Conservation (phyloP, 2,113 vertebrate species). For the Lepus europaeus region DNA sequence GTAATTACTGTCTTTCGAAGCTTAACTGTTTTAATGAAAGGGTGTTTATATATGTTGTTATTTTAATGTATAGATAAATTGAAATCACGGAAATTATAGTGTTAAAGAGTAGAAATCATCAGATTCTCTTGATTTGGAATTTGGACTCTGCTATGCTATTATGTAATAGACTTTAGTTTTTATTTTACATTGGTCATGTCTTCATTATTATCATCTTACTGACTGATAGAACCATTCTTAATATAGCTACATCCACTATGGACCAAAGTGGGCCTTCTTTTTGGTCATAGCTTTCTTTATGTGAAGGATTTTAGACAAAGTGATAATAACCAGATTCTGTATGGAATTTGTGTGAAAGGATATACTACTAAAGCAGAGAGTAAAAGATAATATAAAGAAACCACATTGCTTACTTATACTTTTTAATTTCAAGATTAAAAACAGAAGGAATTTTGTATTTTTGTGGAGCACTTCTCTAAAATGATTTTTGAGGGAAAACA, state of each 20-base stretch:
- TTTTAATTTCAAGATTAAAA: constrained; percentile 40
- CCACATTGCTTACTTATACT: background rate
- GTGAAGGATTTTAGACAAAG: constrained; percentile 43
- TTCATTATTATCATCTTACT: constrained; percentile 45
- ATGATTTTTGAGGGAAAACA: background rate
- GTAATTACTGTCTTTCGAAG: constrained; percentile 15
- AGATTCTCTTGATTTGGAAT: no score
- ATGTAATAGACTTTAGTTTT: no score
- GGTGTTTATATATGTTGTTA: background rate
- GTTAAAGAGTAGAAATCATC: no score
- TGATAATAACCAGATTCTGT: constrained; percentile 1
- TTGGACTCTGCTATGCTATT: no score
- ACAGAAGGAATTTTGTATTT: constrained; percentile 17
- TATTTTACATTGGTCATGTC: no score
- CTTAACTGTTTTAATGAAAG: constrained; percentile 8
- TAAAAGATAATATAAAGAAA: background rate
- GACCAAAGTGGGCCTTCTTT: background rate
- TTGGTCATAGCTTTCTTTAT: constrained; percentile 17
- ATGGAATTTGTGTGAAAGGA: background rate
- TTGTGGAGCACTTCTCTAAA: background rate
- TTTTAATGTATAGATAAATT: background rate
- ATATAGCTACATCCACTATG: constrained; percentile 20
- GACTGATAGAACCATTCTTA: constrained; percentile 43
- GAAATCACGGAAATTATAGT: no score
- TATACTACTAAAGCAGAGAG: background rate